A percentile compares a stretch with the other conserved stretches of the same genome.
phyloP scores from a whole-genome alignment of 2,797 vertebrate species.

The Rhynchotus rufescens region DNA sequence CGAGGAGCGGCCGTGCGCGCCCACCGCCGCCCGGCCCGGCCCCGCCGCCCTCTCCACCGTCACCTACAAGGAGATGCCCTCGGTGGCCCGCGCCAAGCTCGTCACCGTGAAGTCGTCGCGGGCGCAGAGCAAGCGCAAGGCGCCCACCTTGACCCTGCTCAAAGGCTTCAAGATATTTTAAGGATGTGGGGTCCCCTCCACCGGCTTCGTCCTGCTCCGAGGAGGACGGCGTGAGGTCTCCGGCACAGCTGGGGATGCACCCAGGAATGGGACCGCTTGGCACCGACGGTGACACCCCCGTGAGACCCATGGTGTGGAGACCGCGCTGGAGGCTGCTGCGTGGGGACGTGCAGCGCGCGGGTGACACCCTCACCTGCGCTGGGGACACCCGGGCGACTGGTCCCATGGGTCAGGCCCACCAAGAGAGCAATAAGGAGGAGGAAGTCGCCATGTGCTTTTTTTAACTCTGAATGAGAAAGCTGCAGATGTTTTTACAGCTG shows the following conservation, averaged over 20 bases:
- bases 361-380: not conserved
- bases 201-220: fast-evolving
- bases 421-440: not conserved
- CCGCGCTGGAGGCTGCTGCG: not conserved
- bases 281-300: too few relatives aligned
- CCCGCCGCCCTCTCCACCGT: slow-evolving; percentile 76
- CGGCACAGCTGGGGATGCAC: too few relatives aligned
- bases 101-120: slow-evolving; percentile 92
- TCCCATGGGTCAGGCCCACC: not conserved
- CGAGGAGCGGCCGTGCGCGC: slow-evolving; percentile 86
- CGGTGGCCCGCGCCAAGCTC: slow-evolving; percentile 90
- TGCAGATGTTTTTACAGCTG: not conserved
- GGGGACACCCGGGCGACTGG: fast-evolving
- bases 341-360: not conserved
- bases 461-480: not conserved
- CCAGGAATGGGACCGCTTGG: too few relatives aligned
- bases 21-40: slow-evolving; percentile 72
- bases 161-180: slow-evolving; percentile 96
- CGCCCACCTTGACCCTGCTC: slow-evolving; percentile 89
- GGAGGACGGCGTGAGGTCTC: too few relatives aligned
- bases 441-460: not conserved
- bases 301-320: too few relatives aligned
- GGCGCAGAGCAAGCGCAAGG: slow-evolving; percentile 92
- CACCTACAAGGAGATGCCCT: slow-evolving; percentile 90
- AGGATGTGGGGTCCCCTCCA: not conserved